Evolutionary conservation across 2,888 invertebrate genomes (phyloP).

Genomic region (Ferdinandea cuprea): DNA sequence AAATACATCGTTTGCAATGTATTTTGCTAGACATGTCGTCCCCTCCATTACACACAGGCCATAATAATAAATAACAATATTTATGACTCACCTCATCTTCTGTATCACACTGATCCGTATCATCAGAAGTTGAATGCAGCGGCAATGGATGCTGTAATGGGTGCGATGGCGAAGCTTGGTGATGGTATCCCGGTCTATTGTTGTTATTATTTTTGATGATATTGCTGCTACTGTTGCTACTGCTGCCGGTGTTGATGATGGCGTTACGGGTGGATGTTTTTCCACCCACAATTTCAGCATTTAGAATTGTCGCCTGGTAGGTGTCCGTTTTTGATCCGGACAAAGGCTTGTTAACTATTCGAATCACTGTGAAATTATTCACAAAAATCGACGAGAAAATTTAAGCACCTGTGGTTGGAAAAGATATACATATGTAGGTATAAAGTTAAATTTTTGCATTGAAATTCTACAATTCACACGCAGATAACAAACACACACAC

Average conservation of each 20-base stretch:
- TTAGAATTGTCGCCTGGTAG: slow-evolving; percentile 46
- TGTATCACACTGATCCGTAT: slow-evolving; percentile 76
- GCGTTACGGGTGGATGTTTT: slow-evolving; percentile 57
- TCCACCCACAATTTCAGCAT: slow-evolving; percentile 68
- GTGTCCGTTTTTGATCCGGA: slow-evolving; percentile 61
- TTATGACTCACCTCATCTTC: slow-evolving; percentile 77
- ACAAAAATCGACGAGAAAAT: neutral
- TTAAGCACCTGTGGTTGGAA: slow-evolving; percentile 6
- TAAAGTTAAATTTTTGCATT: neutral
- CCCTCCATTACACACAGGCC: neutral
- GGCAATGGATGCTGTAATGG: slow-evolving; percentile 38
- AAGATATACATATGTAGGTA: slow-evolving; percentile 11
- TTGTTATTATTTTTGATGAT: slow-evolving; percentile 57
- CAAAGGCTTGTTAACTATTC: slow-evolving; percentile 2
- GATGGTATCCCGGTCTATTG: slow-evolving; percentile 27
- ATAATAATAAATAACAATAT: slow-evolving; percentile 10
- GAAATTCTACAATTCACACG: slow-evolving; percentile 32
- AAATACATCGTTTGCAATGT: neutral
- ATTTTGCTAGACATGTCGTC: neutral
- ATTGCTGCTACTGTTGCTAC: slow-evolving; percentile 53
- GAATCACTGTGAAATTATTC: slow-evolving; percentile 10
- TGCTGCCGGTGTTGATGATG: slow-evolving; percentile 40
- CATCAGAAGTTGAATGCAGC: slow-evolving; percentile 49
- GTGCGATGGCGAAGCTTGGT: slow-evolving; percentile 30
- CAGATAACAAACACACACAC: slow-evolving; percentile 17